These are phyloP conservation scores for Parnassius smintheus DNA, from an alignment of 2,888 invertebrate species.

Conservation along the genomic window DNA sequence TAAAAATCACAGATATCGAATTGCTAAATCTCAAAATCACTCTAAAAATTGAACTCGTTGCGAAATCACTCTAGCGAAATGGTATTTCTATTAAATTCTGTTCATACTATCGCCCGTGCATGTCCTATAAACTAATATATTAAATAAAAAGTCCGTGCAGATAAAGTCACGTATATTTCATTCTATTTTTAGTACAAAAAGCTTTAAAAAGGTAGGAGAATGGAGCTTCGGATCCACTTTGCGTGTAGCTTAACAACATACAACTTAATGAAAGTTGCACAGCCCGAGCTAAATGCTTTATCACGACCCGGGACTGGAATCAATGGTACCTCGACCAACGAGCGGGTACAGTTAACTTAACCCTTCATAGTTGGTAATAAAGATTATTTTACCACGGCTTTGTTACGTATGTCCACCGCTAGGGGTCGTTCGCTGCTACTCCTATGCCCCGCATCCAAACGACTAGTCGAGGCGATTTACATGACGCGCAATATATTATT, in stretches of 20 bases:
- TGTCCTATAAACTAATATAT: not conserved
- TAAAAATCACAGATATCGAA: no score
- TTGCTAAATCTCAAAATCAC: no score
- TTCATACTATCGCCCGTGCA: no score
- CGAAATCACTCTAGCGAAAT: no score
- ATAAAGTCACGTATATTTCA: conserved; percentile 1
- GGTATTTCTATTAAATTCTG: no score
- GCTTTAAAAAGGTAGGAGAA: conserved; percentile 2
- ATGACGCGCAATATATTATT: conserved; percentile 9
- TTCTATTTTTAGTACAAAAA: conserved; percentile 19
- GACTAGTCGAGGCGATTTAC: conserved; percentile 14
- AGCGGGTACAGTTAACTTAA: conserved; percentile 1
- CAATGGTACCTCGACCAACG: conserved; percentile 18
- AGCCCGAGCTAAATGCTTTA: conserved; percentile 36
- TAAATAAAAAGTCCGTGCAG: conserved; percentile 3
- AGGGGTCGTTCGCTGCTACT: conserved; percentile 24
- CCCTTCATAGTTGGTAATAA: not conserved
- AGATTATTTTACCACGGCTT: conserved; percentile 5
- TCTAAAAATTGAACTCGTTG: no score
- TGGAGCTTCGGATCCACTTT: conserved; percentile 13
- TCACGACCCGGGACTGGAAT: conserved; percentile 33
- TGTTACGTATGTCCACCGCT: conserved; percentile 4
- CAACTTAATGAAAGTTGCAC: conserved; percentile 32
- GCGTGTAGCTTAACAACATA: conserved; percentile 23
- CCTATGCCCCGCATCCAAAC: conserved; percentile 16